These are phyloP conservation scores for Leptoclinus maculatus DNA, from an alignment of 2,797 vertebrate genomes.

Conservation along the genomic window DNA sequence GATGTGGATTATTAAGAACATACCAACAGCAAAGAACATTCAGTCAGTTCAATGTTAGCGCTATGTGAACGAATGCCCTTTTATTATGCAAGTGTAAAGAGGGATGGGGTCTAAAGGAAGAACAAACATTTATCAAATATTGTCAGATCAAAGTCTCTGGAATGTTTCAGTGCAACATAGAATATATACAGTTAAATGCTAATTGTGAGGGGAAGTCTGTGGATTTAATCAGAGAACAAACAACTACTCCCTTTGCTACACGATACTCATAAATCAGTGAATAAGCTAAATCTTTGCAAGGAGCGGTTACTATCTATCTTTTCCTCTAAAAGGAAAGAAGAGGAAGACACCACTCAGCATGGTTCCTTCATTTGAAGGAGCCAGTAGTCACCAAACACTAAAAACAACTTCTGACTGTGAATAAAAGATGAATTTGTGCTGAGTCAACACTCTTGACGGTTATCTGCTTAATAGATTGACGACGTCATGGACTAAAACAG, in stretches of 20 bases:
- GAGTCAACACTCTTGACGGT: not conserved
- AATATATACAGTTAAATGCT: not conserved
- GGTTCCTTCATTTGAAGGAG: no score
- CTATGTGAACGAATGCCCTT: not conserved
- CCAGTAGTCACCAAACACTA: no score
- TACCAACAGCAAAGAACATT: not conserved
- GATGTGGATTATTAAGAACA: not conserved
- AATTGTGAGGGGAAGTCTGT: not conserved
- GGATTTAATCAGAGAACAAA: conserved; percentile 11
- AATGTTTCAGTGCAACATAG: not conserved
- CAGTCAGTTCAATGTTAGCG: not conserved
- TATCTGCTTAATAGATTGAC: not conserved
- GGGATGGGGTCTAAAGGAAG: not conserved
- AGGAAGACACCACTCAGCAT: no score
- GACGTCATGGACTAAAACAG: not conserved
- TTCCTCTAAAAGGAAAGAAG: no score
- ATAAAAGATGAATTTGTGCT: not conserved
- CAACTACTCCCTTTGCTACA: not conserved
- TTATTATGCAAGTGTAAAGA: not conserved
- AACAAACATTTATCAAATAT: not conserved
- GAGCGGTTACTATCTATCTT: not conserved
- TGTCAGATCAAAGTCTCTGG: conserved; percentile 2
- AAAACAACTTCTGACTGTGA: no score
- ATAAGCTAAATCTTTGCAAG: not conserved
- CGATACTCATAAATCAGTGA: not conserved